Conservation (phyloP, 2,888 invertebrate genomes). For the Melipona bicolor region DNA sequence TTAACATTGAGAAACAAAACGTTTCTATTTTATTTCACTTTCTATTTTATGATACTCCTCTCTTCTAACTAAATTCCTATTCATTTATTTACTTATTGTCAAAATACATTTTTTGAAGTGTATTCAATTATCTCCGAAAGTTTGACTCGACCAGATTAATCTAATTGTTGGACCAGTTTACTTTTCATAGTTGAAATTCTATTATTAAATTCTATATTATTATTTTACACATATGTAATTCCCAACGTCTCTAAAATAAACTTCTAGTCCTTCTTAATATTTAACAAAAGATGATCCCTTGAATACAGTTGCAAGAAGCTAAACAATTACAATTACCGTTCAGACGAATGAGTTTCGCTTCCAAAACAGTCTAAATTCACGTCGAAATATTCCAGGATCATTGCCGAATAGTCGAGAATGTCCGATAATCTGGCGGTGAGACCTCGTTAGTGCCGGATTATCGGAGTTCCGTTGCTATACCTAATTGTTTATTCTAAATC, state of each 20-base stretch:
- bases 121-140: background rate
- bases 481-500: constrained; percentile 41
- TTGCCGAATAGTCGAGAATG: constrained; percentile 24
- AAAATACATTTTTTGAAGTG: background rate
- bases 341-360: background rate
- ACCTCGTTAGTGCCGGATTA: constrained; percentile 41
- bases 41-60: no score
- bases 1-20: background rate
- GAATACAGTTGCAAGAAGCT: background rate
- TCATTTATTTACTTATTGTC: background rate
- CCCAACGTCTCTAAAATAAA: background rate
- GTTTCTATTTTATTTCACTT: no score
- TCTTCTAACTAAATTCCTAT: background rate
- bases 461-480: constrained; percentile 6
- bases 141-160: background rate
- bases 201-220: no score
- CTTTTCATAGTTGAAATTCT: background rate
- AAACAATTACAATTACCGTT: constrained; percentile 6
- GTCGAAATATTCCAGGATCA: constrained; percentile 11
- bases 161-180: background rate
- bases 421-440: constrained; percentile 30
- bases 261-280: background rate
- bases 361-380: constrained; percentile 13
- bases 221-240: no score
- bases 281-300: background rate